Evolutionary conservation across 1,140 invertebrate species (phyloP), one percentile per base, ranked within the genome.

Genomic region (Orius insidiosus): DNA sequence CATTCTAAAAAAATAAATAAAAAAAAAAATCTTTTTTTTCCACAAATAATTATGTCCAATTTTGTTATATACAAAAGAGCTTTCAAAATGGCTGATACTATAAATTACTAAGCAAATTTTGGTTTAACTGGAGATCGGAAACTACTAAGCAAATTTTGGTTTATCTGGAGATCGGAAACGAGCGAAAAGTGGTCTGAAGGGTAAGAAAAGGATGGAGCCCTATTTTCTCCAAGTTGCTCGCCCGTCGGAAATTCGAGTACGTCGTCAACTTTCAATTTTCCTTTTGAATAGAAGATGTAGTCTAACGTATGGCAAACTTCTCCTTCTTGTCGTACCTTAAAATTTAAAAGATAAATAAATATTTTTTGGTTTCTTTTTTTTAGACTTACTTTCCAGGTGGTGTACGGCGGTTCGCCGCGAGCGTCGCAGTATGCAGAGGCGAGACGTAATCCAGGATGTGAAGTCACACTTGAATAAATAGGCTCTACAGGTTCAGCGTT

Each of bases 121-220:
- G n/a, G n/a, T n/a, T n/a, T n/a, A n/a, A n/a, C n/a, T n/a, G n/a
- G n/a, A n/a, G n/a, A n/a, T n/a, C n/a, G n/a, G n/a, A n/a, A n/a
- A n/a, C n/a, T n/a, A n/a, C n/a, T n/a, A 30, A 43, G 18, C 9
- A 32, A 18, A 16, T 31, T 31, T 18, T 39, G 16, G 45, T 47
- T 45, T 16, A 56, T 38, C 7, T 40, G 46, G 24, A 85, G 71
- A 60, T 85, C 81, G 59, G 72, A 74, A 11, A 79, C 71, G 13
- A 86, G 63, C 0, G 80, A 80, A 54, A 86, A 76, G 59, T 86
- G 82, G 67, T 86, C 82, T 8, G 80, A 84, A 1, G 82, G 78
- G 63, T 83, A 86, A 11, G 63, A 59, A 45, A 71, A 64, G 19
- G 74, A 76, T 7, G 82, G 82, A 3, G 81, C 70, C 30, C 78